phyloP scores from a whole-genome alignment of 2,113 vertebrate genomes.

The Cryptotis parvus region DNA sequence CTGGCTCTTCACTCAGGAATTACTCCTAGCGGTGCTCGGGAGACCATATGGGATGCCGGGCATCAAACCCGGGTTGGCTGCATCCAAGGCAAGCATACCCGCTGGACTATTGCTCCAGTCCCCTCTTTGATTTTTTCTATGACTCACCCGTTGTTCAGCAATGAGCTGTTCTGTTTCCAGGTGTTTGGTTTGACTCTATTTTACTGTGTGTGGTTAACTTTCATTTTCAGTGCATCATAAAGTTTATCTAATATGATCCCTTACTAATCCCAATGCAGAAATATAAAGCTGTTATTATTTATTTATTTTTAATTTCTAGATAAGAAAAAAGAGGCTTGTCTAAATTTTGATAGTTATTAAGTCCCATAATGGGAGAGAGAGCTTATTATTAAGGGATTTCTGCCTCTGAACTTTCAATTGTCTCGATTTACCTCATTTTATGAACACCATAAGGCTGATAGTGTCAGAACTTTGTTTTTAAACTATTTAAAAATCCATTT shows the following conservation, averaged over 20 bases:
- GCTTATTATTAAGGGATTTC: conserved; percentile 22
- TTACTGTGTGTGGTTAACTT: too few species aligned
- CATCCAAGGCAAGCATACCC: too few species aligned
- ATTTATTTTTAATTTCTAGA: background rate
- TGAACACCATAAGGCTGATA: background rate
- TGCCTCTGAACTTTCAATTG: background rate
- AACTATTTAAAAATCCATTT: conserved; percentile 36
- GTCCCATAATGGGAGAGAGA: background rate
- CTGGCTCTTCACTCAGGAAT: too few species aligned
- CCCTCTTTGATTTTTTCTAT: too few species aligned
- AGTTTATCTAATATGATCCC: background rate
- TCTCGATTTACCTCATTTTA: background rate
- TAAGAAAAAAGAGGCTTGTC: background rate
- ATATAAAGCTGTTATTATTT: background rate
- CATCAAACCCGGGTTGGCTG: too few species aligned
- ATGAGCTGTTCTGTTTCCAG: too few species aligned
- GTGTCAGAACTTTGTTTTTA: conserved; percentile 2
- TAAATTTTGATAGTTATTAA: background rate
- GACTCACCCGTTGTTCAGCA: too few species aligned
- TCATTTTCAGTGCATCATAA: too few species aligned
- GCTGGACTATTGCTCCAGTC: too few species aligned
- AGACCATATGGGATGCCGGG: too few species aligned
- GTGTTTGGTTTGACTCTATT: too few species aligned
- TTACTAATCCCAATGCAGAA: background rate
- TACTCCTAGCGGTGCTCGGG: too few species aligned